phyloP scores from a whole-genome alignment of 1,140 invertebrate species.

The Drosophila teissieri region DNA sequence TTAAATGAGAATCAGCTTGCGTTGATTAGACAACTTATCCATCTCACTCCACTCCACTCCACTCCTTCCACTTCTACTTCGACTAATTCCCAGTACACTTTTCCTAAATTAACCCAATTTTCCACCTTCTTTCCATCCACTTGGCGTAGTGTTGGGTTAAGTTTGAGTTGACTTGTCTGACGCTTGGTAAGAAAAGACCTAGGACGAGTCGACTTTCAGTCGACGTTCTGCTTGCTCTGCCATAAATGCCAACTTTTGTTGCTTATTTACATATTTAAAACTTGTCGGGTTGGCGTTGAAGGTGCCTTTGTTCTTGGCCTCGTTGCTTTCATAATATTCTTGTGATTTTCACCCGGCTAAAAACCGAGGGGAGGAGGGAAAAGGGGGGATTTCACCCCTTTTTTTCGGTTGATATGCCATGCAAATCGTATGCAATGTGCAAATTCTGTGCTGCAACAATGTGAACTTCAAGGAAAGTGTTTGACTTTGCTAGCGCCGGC shows the following conservation, averaged over 20 bases:
- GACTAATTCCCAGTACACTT: conserved; percentile 6
- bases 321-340: conserved; percentile 63
- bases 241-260: conserved; percentile 73
- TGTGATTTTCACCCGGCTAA: conserved; percentile 50
- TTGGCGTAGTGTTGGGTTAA: conserved; percentile 49
- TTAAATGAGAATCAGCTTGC: conserved; percentile 19
- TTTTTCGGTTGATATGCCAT: conserved; percentile 59
- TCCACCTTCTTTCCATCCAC: conserved; percentile 6
- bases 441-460: conserved; percentile 64
- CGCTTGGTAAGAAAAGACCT: conserved; percentile 58
- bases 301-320: conserved; percentile 43
- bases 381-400: conserved; percentile 6
- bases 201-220: conserved; percentile 67
- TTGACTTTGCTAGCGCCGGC: conserved; percentile 69
- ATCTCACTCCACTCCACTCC: too few relatives aligned
- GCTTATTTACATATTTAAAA: conserved; percentile 82
- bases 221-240: conserved; percentile 27
- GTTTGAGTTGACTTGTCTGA: conserved; percentile 57
- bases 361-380: conserved; percentile 17
- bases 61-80: too few relatives aligned
- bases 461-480: conserved; percentile 53
- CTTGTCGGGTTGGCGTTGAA: conserved; percentile 25
- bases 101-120: conserved; percentile 35
- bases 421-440: conserved; percentile 74
- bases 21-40: conserved; percentile 23